Percentiles rank a stretch among this genome's conserved stretches.
Conservation (phyloP, 2,888 invertebrate genomes). For the Rhagium mordax region DNA sequence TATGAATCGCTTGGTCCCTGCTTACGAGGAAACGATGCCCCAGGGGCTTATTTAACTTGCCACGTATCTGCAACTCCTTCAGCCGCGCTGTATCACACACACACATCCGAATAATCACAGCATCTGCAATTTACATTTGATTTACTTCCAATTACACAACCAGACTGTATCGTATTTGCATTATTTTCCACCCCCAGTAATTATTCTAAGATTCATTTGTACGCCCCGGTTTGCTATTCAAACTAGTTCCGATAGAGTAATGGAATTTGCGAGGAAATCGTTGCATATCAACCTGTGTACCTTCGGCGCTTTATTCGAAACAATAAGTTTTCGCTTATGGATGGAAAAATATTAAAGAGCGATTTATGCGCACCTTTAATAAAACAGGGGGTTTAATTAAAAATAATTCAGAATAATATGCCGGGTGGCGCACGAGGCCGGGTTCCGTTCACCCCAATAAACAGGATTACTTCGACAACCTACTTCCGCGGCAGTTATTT, state of each 20-base stretch:
- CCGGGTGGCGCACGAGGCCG: too few relatives aligned
- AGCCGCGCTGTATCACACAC: slow-evolving; percentile 51
- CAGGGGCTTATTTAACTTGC: slow-evolving; percentile 58
- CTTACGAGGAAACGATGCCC: slow-evolving; percentile 56
- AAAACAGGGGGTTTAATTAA: too few relatives aligned
- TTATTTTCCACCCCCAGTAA: slow-evolving; percentile 34
- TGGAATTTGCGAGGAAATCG: neutral
- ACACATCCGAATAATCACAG: slow-evolving; percentile 49
- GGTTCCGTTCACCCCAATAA: neutral
- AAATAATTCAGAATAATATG: too few relatives aligned
- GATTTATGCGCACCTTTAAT: too few relatives aligned
- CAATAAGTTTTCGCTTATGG: too few relatives aligned
- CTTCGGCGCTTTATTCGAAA: too few relatives aligned
- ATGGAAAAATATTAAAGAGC: too few relatives aligned
- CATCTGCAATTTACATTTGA: slow-evolving; percentile 59
- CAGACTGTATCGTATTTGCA: slow-evolving; percentile 37
- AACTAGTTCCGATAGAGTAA: neutral
- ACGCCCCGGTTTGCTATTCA: neutral
- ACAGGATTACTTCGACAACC: slow-evolving; percentile 10
- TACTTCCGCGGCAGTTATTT: slow-evolving; percentile 5
- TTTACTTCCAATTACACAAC: slow-evolving; percentile 46
- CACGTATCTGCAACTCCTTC: slow-evolving; percentile 39
- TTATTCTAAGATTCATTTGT: slow-evolving; percentile 15
- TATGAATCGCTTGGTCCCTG: slow-evolving; percentile 49
- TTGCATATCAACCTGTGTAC: too few relatives aligned